Base-by-base conservation (phyloP, 2,797 vertebrate genomes). In the Loris lydekkerianus region DNA sequence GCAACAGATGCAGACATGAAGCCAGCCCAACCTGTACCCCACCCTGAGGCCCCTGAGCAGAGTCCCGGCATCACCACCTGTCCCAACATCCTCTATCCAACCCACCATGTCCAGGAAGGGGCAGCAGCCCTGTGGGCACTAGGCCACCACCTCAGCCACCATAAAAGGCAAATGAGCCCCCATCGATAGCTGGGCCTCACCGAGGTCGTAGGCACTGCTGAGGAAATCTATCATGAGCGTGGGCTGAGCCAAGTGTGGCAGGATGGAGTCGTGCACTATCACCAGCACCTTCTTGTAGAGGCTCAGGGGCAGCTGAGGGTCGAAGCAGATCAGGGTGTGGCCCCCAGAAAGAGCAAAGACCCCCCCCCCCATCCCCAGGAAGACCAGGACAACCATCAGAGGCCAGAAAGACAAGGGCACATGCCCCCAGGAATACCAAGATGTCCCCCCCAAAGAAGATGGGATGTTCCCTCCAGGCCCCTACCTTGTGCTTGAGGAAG, bases 171-270 rank as follows among this genome's bases (percentile, higher is more conserved):
- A 31, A n/a, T 3, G 31, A 67, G 31, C 65, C 15, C 7, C 65
- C 49, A 53, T 53, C 14, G 23, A 20, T 1, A 23, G 21, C 58
- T 60, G 58, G 58, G 58, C 58, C 95, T 1, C 60, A 99, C 99
- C 99, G 10, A 99, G 97, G 10, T 99, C 99, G 60, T 99, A 99
- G 58, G 99, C 99, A 0, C 99, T 99, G 0, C 99, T 99, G 94
- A 99, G 96, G 97, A 99, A 99, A 98, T 99, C 99, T 0, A 99
- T 99, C 99, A 99, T 99, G 86, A 99, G 98, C 0, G 99, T 98
- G 60, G 99, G 99, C 93, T 99, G 99, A 2, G 99, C 99, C 99
- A 99, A 99, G 97, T 99, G 98, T 0, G 99, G 99, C 95, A 99
- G 97, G 93, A 99, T 99, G 87, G 99, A 98, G 56, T 99, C 99